Percentiles rank a stretch among this genome's conserved stretches.
Evolutionary conservation across 2,797 vertebrate genomes (phyloP).

Genomic region (Semaprochilodus insignis): DNA sequence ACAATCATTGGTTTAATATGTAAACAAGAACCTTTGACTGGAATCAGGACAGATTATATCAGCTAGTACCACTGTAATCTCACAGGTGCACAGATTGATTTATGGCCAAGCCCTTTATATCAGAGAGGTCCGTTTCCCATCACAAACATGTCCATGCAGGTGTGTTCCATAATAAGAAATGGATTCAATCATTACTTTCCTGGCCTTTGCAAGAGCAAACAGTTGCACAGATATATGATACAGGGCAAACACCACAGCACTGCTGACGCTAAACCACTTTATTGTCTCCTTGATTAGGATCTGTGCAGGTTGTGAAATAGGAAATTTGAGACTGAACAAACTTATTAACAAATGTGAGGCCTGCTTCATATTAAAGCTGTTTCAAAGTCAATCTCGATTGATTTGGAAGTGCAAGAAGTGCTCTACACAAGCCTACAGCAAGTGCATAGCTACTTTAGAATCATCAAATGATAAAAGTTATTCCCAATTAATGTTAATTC

Average conservation of each 20-base stretch:
- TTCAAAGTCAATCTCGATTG: constrained; percentile 42
- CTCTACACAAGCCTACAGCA: background rate
- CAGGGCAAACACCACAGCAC: constrained; percentile 62
- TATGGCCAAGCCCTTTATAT: background rate
- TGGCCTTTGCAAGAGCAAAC: constrained; percentile 67
- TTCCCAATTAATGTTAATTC: background rate
- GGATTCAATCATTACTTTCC: constrained; percentile 59
- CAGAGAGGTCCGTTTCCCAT: constrained; percentile 11
- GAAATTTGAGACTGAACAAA: constrained; percentile 69
- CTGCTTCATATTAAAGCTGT: constrained; percentile 50
- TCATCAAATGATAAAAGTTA: background rate
- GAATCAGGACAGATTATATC: background rate
- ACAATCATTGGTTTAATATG: background rate
- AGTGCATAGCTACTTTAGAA: background rate
- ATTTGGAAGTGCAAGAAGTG: background rate
- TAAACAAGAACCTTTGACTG: background rate
- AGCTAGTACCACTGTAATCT: background rate
- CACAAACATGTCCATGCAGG: constrained; percentile 17
- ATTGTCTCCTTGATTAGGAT: constrained; percentile 67
- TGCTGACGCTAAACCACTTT: constrained; percentile 65
- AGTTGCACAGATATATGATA: constrained; percentile 51
- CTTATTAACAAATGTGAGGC: constrained; percentile 22
- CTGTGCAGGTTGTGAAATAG: constrained; percentile 40
- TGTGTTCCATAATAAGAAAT: constrained; percentile 24
- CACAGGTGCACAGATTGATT: constrained; percentile 10